Conservation (phyloP, 2,888 invertebrate genomes). For the Asteroscopus sphinx region DNA sequence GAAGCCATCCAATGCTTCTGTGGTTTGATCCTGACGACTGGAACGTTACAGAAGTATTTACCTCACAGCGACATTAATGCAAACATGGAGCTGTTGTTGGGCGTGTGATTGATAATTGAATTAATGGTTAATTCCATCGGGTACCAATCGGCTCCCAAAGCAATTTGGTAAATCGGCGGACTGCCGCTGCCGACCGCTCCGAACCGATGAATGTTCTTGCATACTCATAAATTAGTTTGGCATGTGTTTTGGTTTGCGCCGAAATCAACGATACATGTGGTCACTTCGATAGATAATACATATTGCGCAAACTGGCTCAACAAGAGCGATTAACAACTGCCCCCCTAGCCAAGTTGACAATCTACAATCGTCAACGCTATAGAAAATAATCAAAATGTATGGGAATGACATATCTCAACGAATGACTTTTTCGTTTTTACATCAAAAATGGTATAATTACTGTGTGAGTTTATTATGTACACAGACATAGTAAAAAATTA, state of each 20-base stretch:
- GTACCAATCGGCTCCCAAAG: conserved; percentile 64
- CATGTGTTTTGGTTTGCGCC: conserved; percentile 59
- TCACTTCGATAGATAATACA: conserved; percentile 47
- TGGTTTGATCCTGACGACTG: conserved; percentile 14
- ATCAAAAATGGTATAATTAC: conserved; percentile 18
- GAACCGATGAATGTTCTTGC: conserved; percentile 64
- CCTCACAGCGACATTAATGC: conserved; percentile 46
- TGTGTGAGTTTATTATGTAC: too few relatives aligned
- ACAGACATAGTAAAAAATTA: too few relatives aligned
- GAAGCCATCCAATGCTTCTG: conserved; percentile 4
- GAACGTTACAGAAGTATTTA: conserved; percentile 16
- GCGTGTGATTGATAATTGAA: conserved; percentile 69
- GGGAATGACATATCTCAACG: too few relatives aligned
- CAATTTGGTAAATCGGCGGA: conserved; percentile 66
- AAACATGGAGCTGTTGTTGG: conserved; percentile 55
- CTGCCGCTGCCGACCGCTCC: conserved; percentile 53
- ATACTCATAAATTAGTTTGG: conserved; percentile 64
- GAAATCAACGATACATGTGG: conserved; percentile 58
- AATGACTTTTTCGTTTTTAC: conserved; percentile 28
- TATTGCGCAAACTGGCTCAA: conserved; percentile 24
- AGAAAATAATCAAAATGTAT: too few relatives aligned
- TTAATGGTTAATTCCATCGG: conserved; percentile 67
- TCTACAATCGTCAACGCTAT: too few relatives aligned
- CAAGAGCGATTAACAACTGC: conserved; percentile 21
- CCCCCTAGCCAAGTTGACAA: too few relatives aligned